Percentiles rank a stretch among this genome's conserved stretches.
These are phyloP conservation scores for Xenopus petersii DNA, from an alignment of 2,797 vertebrate species.

Conservation along the genomic window DNA sequence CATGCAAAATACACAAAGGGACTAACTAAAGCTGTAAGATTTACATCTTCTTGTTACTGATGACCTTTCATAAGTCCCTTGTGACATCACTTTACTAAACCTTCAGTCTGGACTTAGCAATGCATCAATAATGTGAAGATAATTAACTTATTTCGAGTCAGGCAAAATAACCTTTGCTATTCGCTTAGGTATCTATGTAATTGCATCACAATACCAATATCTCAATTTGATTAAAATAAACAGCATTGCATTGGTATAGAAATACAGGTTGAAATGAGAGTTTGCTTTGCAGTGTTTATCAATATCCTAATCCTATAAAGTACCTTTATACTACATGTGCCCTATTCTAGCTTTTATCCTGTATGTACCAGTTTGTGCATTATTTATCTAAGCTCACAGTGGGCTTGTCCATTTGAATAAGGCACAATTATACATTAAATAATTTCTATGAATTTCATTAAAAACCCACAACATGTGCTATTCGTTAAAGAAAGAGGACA, in stretches of 20 bases:
- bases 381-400: constrained; percentile 7
- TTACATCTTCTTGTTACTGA: constrained; percentile 40
- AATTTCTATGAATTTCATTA: constrained; percentile 9
- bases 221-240: constrained; percentile 8
- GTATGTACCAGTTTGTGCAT: constrained; percentile 19
- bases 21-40: constrained; percentile 40
- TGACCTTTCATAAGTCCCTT: constrained; percentile 40
- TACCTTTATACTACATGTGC: neutral
- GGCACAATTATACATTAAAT: constrained; percentile 35
- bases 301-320: constrained; percentile 4
- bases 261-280: neutral
- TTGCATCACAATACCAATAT: constrained; percentile 5
- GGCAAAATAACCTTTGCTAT: constrained; percentile 40
- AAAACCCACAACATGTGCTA: too few species aligned
- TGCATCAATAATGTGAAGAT: constrained; percentile 44
- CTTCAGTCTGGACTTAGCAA: constrained; percentile 29
- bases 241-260: neutral
- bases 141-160: constrained; percentile 45
- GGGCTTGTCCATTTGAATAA: constrained; percentile 15
- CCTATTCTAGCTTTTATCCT: neutral
- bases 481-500: too few species aligned
- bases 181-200: constrained; percentile 22
- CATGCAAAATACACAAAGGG: constrained; percentile 29
- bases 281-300: neutral
- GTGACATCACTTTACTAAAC: constrained; percentile 31